phyloP scores from a whole-genome alignment of 1,140 invertebrate genomes.

The Drosophila malerkotliana region DNA sequence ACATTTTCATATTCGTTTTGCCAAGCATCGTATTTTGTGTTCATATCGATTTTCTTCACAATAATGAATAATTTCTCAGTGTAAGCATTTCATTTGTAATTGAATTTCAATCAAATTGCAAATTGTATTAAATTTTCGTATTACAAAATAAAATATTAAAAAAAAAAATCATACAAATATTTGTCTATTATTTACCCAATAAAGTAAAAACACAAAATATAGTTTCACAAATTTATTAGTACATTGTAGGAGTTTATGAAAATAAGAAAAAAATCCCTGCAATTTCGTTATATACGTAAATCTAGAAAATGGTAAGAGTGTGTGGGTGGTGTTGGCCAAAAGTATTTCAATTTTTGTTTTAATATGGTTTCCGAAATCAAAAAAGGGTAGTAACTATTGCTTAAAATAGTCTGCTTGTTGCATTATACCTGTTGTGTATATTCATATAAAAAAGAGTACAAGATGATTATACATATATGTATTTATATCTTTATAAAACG shows the following conservation, averaged over 20 bases:
- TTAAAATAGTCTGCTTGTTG: conserved; percentile 50
- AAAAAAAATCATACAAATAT: conserved; percentile 6
- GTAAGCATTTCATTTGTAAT: conserved; percentile 45
- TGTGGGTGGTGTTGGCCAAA: conserved; percentile 54
- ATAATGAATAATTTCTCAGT: conserved; percentile 24
- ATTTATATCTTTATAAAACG: conserved; percentile 45
- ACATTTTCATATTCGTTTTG: conserved; percentile 42
- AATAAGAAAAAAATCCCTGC: conserved; percentile 71
- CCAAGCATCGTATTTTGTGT: conserved; percentile 51
- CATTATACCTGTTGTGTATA: conserved; percentile 21
- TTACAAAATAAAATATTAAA: conserved; percentile 54
- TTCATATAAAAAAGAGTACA: conserved; percentile 64
- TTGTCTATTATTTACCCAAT: background rate
- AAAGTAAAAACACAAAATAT: background rate
- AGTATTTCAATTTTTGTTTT: conserved; percentile 46
- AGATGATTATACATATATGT: conserved; percentile 62
- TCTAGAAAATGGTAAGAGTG: conserved; percentile 54
- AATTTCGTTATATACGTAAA: conserved; percentile 66
- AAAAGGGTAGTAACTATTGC: conserved; percentile 48
- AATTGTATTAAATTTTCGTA: conserved; percentile 71
- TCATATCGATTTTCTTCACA: conserved; percentile 27
- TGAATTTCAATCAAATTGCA: conserved; percentile 59
- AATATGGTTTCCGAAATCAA: conserved; percentile 51
- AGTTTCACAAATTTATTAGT: conserved; percentile 59
- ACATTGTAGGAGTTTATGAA: conserved; percentile 60